Evolutionary conservation across 2,888 invertebrate genomes (phyloP), one percentile per base, ranked within the genome.

Genomic region (Chymomyza procnemis): DNA sequence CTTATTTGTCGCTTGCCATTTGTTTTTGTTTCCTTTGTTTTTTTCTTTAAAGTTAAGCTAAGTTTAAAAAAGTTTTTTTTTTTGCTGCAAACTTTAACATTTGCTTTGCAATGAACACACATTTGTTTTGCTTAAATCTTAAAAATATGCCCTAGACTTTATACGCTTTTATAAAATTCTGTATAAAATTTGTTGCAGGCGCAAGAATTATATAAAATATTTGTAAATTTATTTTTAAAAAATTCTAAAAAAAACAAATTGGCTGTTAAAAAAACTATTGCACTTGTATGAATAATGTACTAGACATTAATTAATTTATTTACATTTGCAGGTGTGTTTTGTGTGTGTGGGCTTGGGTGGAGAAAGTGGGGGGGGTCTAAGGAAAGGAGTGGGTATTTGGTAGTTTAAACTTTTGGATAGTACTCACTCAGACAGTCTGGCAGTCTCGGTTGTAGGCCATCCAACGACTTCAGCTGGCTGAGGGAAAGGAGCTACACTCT

Each of bases 1-100:
- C 69, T 82, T 81, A 83, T 83, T 81, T 83, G 83, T 81, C 83
- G 75, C 69, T 76, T 76, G 79, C 80, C 79, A 73, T 80, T 74
- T 52, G 46, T 21, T 18, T 47, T 65, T 73, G n/a, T n/a, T n/a
- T n/a, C n/a, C n/a, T n/a, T n/a, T n/a, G n/a, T n/a, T n/a, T n/a
- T n/a, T n/a, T n/a, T n/a, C n/a, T n/a, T n/a, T 56, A 76, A 78
- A 76, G 80, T 80, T 76, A 80, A 73, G 78, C 78, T 83, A 78
- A 79, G 76, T 62, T 79, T 76, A 67, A 66, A 78, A 67, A 66
- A 55, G 54, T 73, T 62, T 61, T 61, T 50, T 50, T 73, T 62
- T 61, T 61, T 50, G 16, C 14, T 50, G 50, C 50, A 50, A 19
- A 16, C 8, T 18, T 19, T 50, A 16, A n/a, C 8, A 8, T 50